Evolutionary conservation across 2,113 vertebrate genomes (phyloP), one percentile per base, ranked within the genome.

Genomic region (Zapornia atra): DNA sequence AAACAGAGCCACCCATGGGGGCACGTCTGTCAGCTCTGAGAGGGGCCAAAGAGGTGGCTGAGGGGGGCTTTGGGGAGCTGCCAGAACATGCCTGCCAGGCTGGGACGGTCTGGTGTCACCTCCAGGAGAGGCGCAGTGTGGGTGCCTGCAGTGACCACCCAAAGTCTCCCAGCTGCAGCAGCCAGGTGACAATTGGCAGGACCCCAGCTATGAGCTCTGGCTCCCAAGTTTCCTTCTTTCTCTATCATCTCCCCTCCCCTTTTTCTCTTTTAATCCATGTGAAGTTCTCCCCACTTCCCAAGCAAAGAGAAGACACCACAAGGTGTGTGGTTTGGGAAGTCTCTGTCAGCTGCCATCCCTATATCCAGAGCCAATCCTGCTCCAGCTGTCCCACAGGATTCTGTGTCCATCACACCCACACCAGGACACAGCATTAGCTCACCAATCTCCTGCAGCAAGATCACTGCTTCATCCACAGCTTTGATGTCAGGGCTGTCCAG

Each of bases 381-480:
- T 64, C 77, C 6, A 36, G 31, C 11, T 57, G 64, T 66, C 75
- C 71, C 87, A n/a, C 42, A 14, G 65, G 57, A 78, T 69, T 38
- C 80, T 24, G 31, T 59, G 61, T 54, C 75, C 81, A 40, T 24
- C 82, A 17, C 38, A 21, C 25, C 16, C 82, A 20, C n/a, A 15
- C 25, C 16, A 82, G 50, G 17, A 70, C 46, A 19, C 6, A 5
- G 19, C 31, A 10, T 33, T 5, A 34, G 29, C 98, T 98, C 92
- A 99, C 99, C 99, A 0, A 99, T 99, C 51, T 99, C 98, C 97
- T 99, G 99, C 40, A 99, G 97, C 77, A 98, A 97, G 82, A 93
- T 98, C 91, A 99, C 99, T 0, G 99, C 99, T 44, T 99, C 98
- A 17, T 97, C 98, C 80, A 99, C 98, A 2, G 99, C 98, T 79